These are phyloP conservation scores for Apistogramma diplotaenia DNA, from an alignment of 2,113 vertebrate genomes.

Conservation along the genomic window DNA sequence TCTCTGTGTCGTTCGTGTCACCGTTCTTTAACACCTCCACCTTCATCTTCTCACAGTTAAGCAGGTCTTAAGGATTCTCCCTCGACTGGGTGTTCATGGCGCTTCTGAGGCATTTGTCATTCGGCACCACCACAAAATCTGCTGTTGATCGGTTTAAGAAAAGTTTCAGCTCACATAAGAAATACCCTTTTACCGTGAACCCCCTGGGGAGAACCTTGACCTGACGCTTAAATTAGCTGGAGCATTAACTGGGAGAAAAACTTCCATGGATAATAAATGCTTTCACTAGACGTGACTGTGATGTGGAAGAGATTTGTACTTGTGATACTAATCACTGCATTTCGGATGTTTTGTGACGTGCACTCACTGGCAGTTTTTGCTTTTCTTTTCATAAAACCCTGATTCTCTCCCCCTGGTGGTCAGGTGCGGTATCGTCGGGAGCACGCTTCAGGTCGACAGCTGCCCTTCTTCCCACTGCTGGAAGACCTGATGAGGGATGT, in stretches of 20 bases:
- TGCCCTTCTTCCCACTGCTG: constrained; percentile 88
- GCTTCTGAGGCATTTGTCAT: not conserved
- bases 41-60: constrained; percentile 39
- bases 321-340: constrained; percentile 19
- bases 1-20: constrained; percentile 22
- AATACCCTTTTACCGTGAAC: not conserved
- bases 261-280: not conserved
- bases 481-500: constrained; percentile 94
- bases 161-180: not conserved
- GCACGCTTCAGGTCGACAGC: constrained; percentile 84
- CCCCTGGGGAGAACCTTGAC: constrained; percentile 55
- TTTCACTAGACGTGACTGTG: constrained; percentile 17
- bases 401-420: constrained; percentile 43
- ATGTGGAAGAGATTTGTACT: not conserved
- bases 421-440: constrained; percentile 96
- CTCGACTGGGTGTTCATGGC: not conserved
- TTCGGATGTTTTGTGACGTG: constrained; percentile 9
- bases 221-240: not conserved
- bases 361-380: not conserved
- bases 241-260: constrained; percentile 7
- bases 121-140: not conserved
- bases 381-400: not conserved
- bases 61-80: constrained; percentile 52
- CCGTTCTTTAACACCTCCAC: constrained; percentile 36
- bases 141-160: not conserved